phyloP scores from a whole-genome alignment of 2,888 invertebrate genomes.

The Hirtodrosophila duncani region DNA sequence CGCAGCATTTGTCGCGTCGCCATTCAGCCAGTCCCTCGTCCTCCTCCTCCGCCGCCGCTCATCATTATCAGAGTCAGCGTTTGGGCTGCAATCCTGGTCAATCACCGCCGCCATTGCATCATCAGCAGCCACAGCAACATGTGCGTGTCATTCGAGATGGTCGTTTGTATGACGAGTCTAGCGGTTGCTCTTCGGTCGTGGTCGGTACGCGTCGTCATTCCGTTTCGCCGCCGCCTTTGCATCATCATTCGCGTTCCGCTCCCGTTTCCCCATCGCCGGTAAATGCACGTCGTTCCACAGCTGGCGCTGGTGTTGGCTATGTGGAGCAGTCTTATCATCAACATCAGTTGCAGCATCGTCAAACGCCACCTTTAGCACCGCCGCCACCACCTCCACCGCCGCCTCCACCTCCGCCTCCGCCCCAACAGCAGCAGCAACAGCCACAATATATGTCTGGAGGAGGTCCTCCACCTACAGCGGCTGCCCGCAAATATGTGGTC shows the following conservation, averaged over 20 bases:
- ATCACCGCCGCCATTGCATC: constrained; percentile 53
- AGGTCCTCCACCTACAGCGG: constrained; percentile 51
- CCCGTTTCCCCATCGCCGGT: constrained; percentile 68
- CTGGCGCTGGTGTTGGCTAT: constrained; percentile 46
- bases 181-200: constrained; percentile 21
- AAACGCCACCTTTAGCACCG: constrained; percentile 44
- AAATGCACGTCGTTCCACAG: constrained; percentile 53
- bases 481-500: constrained; percentile 75
- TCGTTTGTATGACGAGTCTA: constrained; percentile 75
- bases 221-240: constrained; percentile 70
- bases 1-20: constrained; percentile 57
- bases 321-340: constrained; percentile 41
- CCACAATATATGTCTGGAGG: constrained; percentile 37
- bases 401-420: constrained; percentile 30
- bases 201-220: constrained; percentile 53
- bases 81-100: constrained; percentile 8
- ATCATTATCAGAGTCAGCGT: constrained; percentile 16
- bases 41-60: constrained; percentile 1
- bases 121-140: constrained; percentile 53
- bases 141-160: constrained; percentile 79
- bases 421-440: constrained; percentile 34
- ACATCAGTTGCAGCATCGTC: constrained; percentile 29
- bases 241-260: constrained; percentile 70
- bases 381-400: constrained; percentile 39
- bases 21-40: constrained; percentile 72